Conservation (phyloP, 2,888 invertebrate species). For the Cantharis rufa region DNA sequence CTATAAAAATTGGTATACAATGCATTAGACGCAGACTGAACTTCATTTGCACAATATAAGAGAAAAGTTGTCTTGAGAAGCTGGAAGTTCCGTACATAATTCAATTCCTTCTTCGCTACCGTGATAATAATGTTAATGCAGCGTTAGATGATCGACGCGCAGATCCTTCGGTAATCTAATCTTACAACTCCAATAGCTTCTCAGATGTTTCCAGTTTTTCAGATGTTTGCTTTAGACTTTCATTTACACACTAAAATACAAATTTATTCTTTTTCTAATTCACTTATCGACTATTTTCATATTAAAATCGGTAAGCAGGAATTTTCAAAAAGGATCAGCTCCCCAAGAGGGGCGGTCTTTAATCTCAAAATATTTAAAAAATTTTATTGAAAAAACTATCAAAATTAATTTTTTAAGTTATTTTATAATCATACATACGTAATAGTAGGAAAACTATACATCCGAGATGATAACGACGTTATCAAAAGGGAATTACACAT, state of each 20-base stretch:
- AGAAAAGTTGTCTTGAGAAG: constrained; percentile 21
- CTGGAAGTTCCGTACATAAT: constrained; percentile 38
- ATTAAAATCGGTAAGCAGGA: too few species aligned
- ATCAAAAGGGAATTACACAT: background rate
- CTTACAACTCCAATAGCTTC: constrained; percentile 46
- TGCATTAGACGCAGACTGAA: background rate
- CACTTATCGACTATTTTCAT: background rate
- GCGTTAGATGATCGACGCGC: constrained; percentile 45
- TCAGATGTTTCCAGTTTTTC: constrained; percentile 45
- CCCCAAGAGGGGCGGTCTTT: too few species aligned
- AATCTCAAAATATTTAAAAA: too few species aligned
- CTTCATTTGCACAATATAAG: constrained; percentile 11
- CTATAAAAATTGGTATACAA: background rate
- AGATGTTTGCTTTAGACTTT: constrained; percentile 42
- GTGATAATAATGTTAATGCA: constrained; percentile 50
- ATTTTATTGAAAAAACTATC: too few species aligned
- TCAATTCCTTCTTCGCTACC: constrained; percentile 45
- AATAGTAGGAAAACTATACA: background rate
- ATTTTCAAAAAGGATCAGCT: too few species aligned
- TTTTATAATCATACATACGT: too few species aligned
- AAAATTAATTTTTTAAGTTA: background rate
- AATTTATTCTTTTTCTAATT: background rate
- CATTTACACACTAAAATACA: constrained; percentile 25
- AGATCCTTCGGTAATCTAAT: constrained; percentile 46
- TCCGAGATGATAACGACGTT: background rate